phyloP scores from a whole-genome alignment of 2,888 invertebrate genomes.

The Lamellibrachia satsuma region DNA sequence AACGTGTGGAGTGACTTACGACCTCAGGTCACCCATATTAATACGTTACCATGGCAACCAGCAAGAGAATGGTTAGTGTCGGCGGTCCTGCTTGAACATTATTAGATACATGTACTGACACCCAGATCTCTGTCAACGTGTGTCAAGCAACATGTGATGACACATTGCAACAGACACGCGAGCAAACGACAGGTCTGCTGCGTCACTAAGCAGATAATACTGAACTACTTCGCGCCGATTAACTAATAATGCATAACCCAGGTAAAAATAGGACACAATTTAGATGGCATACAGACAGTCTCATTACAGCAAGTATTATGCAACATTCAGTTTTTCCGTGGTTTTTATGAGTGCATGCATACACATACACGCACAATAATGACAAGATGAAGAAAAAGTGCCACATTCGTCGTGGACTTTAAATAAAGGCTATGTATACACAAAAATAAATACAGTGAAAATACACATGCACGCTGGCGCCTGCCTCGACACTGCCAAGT shows the following conservation, averaged over 20 bases:
- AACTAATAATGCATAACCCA: neutral
- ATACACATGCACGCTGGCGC: neutral
- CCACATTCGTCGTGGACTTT: neutral
- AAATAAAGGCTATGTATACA: neutral
- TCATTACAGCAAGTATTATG: constrained; percentile 2
- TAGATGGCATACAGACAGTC: neutral
- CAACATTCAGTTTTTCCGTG: neutral
- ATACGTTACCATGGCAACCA: neutral
- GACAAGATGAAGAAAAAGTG: neutral
- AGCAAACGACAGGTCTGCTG: neutral
- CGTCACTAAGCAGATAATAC: neutral
- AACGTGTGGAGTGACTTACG: neutral
- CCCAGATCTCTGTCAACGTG: neutral
- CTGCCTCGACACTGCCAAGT: neutral
- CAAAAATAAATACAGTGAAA: constrained; percentile 12
- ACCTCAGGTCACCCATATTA: neutral
- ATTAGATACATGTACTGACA: neutral
- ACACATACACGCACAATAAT: neutral
- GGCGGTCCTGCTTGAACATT: neutral
- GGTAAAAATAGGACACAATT: neutral
- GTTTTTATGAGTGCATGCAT: neutral
- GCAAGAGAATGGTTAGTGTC: neutral
- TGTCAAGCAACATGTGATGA: neutral
- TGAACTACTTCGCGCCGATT: neutral
- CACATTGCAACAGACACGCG: neutral